Base-by-base conservation (phyloP, 2,797 vertebrate species). In the Telmatherina bonti region DNA sequence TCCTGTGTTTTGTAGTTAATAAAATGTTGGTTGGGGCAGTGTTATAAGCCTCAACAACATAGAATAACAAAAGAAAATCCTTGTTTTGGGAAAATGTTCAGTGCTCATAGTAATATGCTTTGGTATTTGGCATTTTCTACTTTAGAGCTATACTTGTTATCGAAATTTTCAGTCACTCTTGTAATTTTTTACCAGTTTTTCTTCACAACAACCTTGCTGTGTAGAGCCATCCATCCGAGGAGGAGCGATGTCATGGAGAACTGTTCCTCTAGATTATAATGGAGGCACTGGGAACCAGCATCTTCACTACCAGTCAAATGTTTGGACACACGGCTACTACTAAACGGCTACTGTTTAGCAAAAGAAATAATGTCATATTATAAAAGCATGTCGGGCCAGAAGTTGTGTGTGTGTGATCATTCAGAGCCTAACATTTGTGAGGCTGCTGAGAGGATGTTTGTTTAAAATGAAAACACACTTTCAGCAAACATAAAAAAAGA, bases 221-320 rank as follows among this genome's bases (percentile, higher is more conserved):
- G 45, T 54, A 72, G 60, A 69, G 49, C 33, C 29, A 9, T 62
- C 74, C 76, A 72, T 71, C 72, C 30, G n/a, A 58, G 65, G 49
- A 85, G 74, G 49, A 78, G 67, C 30, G 27, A 57, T 76, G 74
- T 85, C 71, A 79, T 73, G 72, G 77, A 81, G 67, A 76, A 80
- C 74, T 51, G 15, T 31, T 70, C 87, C 72, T 81, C 80, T 67
- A 54, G 76, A 62, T 41, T 43, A 29, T 0, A 61, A 26, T 27
- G 33, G 36, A 66, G 55, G 47, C 30, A 31, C 20, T 36, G 41
- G 59, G 54, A 27, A 54, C 24, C 24, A 41, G 51, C 29, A 65
- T 7, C 55, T 52, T 0, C 1, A 6, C 51, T 49, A 41, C 36
- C 30, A 56, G 62, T 74, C 24, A 22, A 70, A 73, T 4, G 55